These are phyloP conservation scores for Thecocarcelia acutangulata DNA, from an alignment of 2,888 invertebrate genomes.

Conservation along the genomic window DNA sequence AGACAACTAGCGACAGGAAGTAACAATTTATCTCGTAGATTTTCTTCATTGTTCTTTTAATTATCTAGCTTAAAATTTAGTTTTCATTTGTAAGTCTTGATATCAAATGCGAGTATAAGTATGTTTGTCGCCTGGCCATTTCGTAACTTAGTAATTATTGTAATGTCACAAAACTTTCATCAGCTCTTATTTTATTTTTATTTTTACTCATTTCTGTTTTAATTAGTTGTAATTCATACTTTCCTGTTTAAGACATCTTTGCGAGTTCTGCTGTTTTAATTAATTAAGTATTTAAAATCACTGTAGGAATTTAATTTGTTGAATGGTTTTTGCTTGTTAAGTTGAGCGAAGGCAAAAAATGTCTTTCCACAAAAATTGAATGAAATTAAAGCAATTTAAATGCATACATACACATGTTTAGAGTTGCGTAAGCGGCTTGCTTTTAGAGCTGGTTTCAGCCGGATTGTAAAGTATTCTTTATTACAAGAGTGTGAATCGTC, in stretches of 20 bases:
- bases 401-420: not conserved
- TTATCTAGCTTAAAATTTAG: conserved; percentile 39
- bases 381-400: not conserved
- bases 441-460: no score
- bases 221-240: conserved; percentile 77
- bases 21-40: conserved; percentile 75
- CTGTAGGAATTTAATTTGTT: conserved; percentile 37
- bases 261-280: conserved; percentile 55
- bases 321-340: not conserved
- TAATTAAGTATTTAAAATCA: conserved; percentile 57
- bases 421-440: no score
- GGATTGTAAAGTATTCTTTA: no score
- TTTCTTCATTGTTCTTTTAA: conserved; percentile 39
- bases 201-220: conserved; percentile 61
- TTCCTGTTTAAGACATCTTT: conserved; percentile 73
- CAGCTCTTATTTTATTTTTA: conserved; percentile 67
- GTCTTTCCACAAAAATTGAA: no score
- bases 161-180: conserved; percentile 70
- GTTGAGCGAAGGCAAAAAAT: no score
- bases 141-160: conserved; percentile 21
- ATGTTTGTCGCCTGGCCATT: conserved; percentile 17
- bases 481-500: no score
- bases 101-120: not conserved
- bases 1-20: conserved; percentile 73
- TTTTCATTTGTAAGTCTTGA: conserved; percentile 38